Evolutionary conservation across 2,113 vertebrate species (phyloP).

Genomic region (Ellobius talpinus): DNA sequence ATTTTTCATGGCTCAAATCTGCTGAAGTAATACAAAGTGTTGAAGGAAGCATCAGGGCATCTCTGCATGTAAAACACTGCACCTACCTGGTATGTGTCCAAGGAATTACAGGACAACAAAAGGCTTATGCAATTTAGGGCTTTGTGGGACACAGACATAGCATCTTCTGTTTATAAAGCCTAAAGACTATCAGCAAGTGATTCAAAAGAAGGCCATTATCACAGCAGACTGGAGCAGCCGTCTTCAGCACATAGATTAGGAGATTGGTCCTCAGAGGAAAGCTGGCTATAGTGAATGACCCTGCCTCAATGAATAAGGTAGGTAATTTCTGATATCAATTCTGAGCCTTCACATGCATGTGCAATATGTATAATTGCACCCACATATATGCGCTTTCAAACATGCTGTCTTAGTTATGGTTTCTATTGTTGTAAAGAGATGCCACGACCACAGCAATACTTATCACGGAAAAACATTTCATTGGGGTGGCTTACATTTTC

Average conservation of each 20-base stretch:
- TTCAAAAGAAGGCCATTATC: constrained; percentile 8
- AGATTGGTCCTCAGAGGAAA: background rate
- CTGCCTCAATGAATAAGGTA: background rate
- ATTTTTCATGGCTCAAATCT: constrained; percentile 63
- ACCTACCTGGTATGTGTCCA: constrained; percentile 9
- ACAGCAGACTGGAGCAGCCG: background rate
- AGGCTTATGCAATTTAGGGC: constrained; percentile 4
- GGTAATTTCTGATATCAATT: background rate
- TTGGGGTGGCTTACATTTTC: background rate
- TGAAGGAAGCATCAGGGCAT: constrained; percentile 55
- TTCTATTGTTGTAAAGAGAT: background rate
- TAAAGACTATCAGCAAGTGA: constrained; percentile 15
- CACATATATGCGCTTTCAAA: background rate
- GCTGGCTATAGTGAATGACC: background rate
- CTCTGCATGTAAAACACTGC: constrained; percentile 44
- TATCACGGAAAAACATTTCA: background rate
- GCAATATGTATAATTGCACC: background rate
- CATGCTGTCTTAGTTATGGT: background rate
- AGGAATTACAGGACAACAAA: background rate
- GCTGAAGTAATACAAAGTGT: constrained; percentile 58
- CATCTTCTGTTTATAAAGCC: constrained; percentile 48
- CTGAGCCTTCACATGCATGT: background rate
- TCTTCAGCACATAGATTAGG: background rate
- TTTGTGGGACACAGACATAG: constrained; percentile 26
- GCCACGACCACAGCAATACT: background rate